Base-by-base conservation (phyloP, 2,888 invertebrate species). In the Drymonia ruficornis region DNA sequence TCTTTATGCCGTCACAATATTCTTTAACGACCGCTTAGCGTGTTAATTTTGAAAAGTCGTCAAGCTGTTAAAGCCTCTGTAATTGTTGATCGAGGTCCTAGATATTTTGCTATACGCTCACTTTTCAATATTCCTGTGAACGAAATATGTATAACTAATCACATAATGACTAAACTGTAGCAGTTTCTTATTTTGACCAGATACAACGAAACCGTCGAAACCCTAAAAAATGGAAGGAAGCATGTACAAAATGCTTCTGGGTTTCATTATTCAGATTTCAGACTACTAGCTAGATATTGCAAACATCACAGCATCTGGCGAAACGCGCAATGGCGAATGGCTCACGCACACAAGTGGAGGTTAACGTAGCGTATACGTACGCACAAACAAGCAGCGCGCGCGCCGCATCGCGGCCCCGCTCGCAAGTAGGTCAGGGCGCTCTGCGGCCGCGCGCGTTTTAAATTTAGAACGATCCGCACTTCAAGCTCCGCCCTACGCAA, bases 361-460 rank as follows among this genome's bases (percentile, higher is more conserved):
- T 64, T 63, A 62, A 66, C 74, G 61, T 76, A 72, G 76, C 56
- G 65, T 73, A 74, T 64, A 76, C 76, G 78, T 81, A 86, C 85
- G 83, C 85, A 84, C 83, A 83, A 75, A 74, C 78, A 74, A 72
- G 68, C 75, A 75, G 87, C 87, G 90, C 88, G 86, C 87, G 89
- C 90, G 89, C 89, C 91, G 91, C 91, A 90, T 86, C 91, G 89
- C 86, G 90, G 90, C 91, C 90, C 91, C 90, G 90, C 89, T 85
- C 78, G 86, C 90, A 91, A 91, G 84, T 91, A 90, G 91, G 91
- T 91, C 91, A 91, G 90, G 91, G 91, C 90, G 91, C 84, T 87
- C 80, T 87, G 91, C 86, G 90, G 89, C 89, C 87, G 91, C 85
- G 89, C 89, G 89, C 86, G 89, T 87, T 91, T 88, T 91, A 91